These are phyloP conservation scores for Aegotheles bennettii DNA, from an alignment of 2,113 vertebrate species.

Conservation along the genomic window DNA sequence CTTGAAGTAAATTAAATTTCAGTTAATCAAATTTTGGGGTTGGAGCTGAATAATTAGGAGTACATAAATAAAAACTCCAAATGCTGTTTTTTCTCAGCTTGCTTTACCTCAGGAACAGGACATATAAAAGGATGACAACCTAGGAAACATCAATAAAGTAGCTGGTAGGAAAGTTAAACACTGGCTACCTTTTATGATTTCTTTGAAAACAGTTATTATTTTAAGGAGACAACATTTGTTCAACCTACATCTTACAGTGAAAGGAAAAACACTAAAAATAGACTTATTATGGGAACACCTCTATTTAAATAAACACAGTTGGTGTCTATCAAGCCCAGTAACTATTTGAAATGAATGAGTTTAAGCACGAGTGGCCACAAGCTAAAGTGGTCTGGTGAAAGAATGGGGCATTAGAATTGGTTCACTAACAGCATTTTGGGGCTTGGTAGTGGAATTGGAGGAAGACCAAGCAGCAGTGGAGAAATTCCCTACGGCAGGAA, in stretches of 20 bases:
- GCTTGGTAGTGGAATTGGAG: neutral
- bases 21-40: neutral
- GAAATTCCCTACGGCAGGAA: neutral
- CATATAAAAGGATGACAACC: neutral
- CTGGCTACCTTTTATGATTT: neutral
- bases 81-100: neutral
- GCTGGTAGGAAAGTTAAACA: neutral
- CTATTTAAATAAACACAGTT: neutral
- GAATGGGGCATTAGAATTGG: neutral
- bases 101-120: neutral
- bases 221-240: neutral
- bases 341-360: neutral
- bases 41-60: neutral
- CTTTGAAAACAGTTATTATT: neutral
- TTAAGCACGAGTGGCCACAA: neutral
- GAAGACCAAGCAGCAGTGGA: neutral
- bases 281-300: neutral
- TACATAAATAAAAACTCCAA: neutral
- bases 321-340: neutral
- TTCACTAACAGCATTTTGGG: neutral
- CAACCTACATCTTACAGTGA: neutral
- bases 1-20: neutral
- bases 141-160: neutral
- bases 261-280: slow-evolving; percentile 3
- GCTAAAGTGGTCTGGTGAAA: neutral